These are phyloP conservation scores for Neuroscelio doddi DNA, from an alignment of 2,888 invertebrate genomes.

Conservation along the genomic window DNA sequence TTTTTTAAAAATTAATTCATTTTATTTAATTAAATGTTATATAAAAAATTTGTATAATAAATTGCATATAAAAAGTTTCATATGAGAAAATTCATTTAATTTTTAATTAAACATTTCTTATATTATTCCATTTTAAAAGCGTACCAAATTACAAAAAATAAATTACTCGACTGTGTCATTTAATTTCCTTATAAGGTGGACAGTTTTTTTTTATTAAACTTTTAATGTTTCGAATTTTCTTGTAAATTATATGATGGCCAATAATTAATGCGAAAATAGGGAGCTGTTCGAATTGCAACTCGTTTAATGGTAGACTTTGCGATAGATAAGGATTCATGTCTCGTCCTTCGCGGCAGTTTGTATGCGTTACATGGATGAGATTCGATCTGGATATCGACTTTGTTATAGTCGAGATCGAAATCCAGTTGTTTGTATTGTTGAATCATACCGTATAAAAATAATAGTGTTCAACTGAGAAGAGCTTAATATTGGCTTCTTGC, in stretches of 20 bases:
- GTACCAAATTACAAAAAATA: neutral
- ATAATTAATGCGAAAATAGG: slow-evolving; percentile 5
- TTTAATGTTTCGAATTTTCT: neutral
- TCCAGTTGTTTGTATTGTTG: neutral
- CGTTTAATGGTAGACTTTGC: neutral
- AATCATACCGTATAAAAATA: neutral
- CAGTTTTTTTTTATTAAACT: neutral
- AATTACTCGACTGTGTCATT: neutral
- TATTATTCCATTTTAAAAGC: too few relatives aligned
- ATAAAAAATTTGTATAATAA: too few relatives aligned
- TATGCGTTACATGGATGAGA: neutral
- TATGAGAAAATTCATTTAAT: too few relatives aligned
- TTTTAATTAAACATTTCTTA: too few relatives aligned
- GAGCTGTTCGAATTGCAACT: neutral
- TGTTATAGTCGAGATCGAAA: neutral
- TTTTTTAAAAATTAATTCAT: too few relatives aligned
- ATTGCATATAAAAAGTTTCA: too few relatives aligned
- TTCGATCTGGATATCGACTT: neutral
- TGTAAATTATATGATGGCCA: neutral
- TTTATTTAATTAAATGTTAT: too few relatives aligned
- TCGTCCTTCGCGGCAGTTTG: neutral
- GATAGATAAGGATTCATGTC: neutral
- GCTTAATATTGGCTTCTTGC: neutral
- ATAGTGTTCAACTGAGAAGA: neutral
- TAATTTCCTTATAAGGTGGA: neutral